Evolutionary conservation across 2,888 invertebrate species (phyloP).

Genomic region (Chydorus sphaericus): DNA sequence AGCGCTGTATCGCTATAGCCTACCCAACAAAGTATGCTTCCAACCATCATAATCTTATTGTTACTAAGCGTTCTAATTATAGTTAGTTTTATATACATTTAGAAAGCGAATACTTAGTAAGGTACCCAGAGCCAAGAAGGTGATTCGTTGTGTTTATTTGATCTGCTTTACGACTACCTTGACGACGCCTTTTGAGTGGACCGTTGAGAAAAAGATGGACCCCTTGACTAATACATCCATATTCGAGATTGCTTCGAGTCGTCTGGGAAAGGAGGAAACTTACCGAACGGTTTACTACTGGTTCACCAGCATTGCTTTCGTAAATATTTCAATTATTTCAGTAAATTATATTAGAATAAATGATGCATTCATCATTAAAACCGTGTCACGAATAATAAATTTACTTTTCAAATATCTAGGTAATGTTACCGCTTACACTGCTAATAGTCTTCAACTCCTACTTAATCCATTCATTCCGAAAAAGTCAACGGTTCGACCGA

Average conservation of each 20-base stretch:
- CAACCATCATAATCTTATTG: too few species aligned
- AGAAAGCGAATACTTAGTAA: constrained; percentile 51
- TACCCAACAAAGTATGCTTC: too few species aligned
- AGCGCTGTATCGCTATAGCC: too few species aligned
- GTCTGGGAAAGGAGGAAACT: constrained; percentile 35
- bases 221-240: constrained; percentile 10
- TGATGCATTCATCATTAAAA: too few species aligned
- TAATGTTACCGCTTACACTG: constrained; percentile 46
- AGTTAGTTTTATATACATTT: too few species aligned
- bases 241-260: constrained; percentile 20
- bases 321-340: too few species aligned
- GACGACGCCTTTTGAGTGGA: constrained; percentile 49
- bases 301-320: constrained; percentile 44
- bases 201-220: constrained; percentile 25
- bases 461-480: constrained; percentile 45
- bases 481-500: constrained; percentile 38
- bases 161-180: constrained; percentile 45
- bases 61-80: too few species aligned
- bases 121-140: constrained; percentile 48
- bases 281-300: constrained; percentile 47
- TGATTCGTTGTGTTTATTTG: constrained; percentile 42
- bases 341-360: too few species aligned
- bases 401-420: too few species aligned
- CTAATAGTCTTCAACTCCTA: constrained; percentile 57
- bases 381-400: too few species aligned